phyloP scores from a whole-genome alignment of 2,888 invertebrate species.

The Sminthurinus aureus region DNA sequence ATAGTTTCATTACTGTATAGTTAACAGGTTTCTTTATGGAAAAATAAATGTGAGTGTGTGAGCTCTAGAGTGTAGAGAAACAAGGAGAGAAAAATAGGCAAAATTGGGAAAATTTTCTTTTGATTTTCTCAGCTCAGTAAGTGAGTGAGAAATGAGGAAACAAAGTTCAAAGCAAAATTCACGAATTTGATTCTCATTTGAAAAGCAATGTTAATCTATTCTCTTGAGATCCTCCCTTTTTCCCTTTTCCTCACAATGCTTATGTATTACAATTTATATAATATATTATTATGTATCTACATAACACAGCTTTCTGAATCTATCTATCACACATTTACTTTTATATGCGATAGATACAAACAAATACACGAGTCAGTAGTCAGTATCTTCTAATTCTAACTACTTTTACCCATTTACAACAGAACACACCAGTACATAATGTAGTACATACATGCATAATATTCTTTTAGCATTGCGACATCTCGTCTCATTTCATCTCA shows the following conservation, averaged over 20 bases:
- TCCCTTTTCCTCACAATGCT: background rate
- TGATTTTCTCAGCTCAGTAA: background rate
- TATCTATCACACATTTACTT: background rate
- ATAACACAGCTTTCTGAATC: too few relatives aligned
- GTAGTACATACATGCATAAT: background rate
- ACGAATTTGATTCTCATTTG: constrained; percentile 52
- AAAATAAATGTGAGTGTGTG: constrained; percentile 26
- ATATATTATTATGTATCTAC: too few relatives aligned
- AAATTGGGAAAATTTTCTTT: background rate
- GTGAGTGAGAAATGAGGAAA: constrained; percentile 23
- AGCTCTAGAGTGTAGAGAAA: constrained; percentile 44
- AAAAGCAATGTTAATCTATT: constrained; percentile 56
- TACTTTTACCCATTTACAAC: constrained; percentile 18
- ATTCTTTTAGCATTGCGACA: background rate
- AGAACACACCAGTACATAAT: background rate
- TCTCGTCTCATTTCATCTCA: background rate
- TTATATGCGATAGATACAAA: background rate
- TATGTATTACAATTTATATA: too few relatives aligned
- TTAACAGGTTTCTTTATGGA: constrained; percentile 6
- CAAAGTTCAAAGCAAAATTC: constrained; percentile 47
- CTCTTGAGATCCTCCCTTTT: constrained; percentile 44
- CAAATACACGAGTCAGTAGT: constrained; percentile 5
- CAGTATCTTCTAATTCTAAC: background rate
- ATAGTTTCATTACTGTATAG: background rate
- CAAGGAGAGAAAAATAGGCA: constrained; percentile 28